Evolutionary conservation across 1,140 invertebrate species (phyloP), one percentile per base, ranked within the genome.

Genomic region (Parapsyche elsis): DNA sequence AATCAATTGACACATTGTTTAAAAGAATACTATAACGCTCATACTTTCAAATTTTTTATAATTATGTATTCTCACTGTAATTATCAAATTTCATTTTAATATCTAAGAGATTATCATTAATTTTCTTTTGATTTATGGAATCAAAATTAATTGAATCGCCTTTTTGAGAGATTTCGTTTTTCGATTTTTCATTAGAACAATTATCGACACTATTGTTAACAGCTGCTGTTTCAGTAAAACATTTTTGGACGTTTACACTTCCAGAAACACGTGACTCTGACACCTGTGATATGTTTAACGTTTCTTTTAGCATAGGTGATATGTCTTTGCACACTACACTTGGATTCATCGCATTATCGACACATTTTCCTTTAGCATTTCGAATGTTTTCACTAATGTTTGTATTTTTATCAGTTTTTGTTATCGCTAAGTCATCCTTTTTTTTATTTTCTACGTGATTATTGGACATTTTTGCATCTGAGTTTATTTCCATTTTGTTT

Each of bases 1-100:
- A 67, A 9, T 26, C 64, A 67, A 67, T 67, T 67, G 64, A 67
- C 64, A 67, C 64, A 67, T 67, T 67, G 26, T 14, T 67, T 67
- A 26, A 67, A 67, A 67, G 23, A 67, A 14, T 67, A 12, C 30
- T 38, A 4, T 38, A 38, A 38, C 30, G 30, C 30, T 38, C 30
- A 38, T 38, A 38, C 7, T 38, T 38, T 38, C 30, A 38, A 38
- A 38, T 38, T 38, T 38, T 7, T 4, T 4, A 61, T 9, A 67
- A 26, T 67, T 67, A 67, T 12, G 24, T 30, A 30, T 67, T 67
- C 19, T 67, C 64, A 67, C 64, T 67, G 12, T 23, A n/a, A 26
- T 67, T 67, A 23, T 67, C 64, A 67, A 26, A 67, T 14, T 67
- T 67, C 64, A 67, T 12, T 67, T 24, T 67, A 67, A 67, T 24